Evolutionary conservation across 2,888 invertebrate species (phyloP).

Genomic region (Hydraecia micacea): DNA sequence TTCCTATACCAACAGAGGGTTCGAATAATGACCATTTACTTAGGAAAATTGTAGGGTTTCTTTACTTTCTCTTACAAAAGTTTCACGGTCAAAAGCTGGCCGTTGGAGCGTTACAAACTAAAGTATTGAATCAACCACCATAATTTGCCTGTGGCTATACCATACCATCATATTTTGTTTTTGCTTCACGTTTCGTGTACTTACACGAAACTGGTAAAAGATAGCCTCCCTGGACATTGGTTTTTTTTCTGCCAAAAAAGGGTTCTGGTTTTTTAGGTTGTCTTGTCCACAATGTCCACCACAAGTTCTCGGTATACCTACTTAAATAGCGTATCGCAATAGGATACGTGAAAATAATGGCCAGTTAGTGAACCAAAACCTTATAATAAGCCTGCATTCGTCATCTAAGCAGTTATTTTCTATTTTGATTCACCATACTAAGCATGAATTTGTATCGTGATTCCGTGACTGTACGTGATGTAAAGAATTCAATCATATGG

Average conservation of each 20-base stretch:
- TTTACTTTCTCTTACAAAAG: conserved; percentile 1
- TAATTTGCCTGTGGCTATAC: too few relatives aligned
- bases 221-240: not conserved
- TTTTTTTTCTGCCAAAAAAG: not conserved
- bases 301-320: not conserved
- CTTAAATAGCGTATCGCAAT: not conserved
- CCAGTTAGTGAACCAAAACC: not conserved
- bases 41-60: conserved; percentile 19
- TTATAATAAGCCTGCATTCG: not conserved
- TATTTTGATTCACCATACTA: not conserved
- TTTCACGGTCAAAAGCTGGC: conserved; percentile 27
- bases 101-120: conserved; percentile 19
- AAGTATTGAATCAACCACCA: too few relatives aligned
- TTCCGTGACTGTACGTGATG: conserved; percentile 7
- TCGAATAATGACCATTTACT: conserved; percentile 6
- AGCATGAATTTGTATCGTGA: conserved; percentile 31
- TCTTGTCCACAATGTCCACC: too few relatives aligned
- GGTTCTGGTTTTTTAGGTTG: not conserved
- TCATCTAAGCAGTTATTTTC: not conserved
- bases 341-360: not conserved
- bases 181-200: too few relatives aligned
- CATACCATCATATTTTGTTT: too few relatives aligned
- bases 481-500: conserved; percentile 63
- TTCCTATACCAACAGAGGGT: not conserved
- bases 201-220: too few relatives aligned